Evolutionary conservation across 2,113 vertebrate genomes (phyloP).

Genomic region (Oophaga pumilio): DNA sequence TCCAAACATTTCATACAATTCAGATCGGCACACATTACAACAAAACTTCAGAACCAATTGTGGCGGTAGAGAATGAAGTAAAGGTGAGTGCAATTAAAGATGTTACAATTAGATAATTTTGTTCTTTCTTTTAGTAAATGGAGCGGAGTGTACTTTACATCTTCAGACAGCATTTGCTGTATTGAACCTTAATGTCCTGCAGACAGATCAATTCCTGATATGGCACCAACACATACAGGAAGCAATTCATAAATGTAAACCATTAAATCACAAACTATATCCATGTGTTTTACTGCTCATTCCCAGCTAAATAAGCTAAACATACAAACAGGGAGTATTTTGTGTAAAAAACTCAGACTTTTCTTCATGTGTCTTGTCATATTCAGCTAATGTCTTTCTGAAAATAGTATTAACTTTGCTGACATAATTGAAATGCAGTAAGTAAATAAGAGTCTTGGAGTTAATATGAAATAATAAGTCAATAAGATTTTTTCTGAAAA

Average conservation of each 20-base stretch:
- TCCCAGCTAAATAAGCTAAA: background rate
- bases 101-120: background rate
- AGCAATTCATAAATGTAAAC: conserved; percentile 20
- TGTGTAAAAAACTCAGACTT: conserved; percentile 8
- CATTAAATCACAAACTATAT: conserved; percentile 23
- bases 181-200: background rate
- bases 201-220: conserved; percentile 3
- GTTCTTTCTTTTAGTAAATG: background rate
- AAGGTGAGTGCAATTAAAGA: background rate
- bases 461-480: conserved; percentile 6
- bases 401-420: background rate
- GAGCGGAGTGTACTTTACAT: background rate
- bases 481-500: background rate
- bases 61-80: background rate
- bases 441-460: background rate
- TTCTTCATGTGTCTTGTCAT: conserved; percentile 14
- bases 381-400: background rate
- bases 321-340: background rate
- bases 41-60: background rate
- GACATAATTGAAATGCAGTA: background rate
- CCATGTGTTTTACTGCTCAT: conserved; percentile 25
- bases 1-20: background rate
- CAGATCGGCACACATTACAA: background rate
- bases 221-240: conserved; percentile 19
- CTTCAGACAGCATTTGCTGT: background rate